Percentiles rank a stretch among this genome's conserved stretches.
These are phyloP conservation scores for Alosa alosa DNA, from an alignment of 2,113 vertebrate species.

Conservation along the genomic window DNA sequence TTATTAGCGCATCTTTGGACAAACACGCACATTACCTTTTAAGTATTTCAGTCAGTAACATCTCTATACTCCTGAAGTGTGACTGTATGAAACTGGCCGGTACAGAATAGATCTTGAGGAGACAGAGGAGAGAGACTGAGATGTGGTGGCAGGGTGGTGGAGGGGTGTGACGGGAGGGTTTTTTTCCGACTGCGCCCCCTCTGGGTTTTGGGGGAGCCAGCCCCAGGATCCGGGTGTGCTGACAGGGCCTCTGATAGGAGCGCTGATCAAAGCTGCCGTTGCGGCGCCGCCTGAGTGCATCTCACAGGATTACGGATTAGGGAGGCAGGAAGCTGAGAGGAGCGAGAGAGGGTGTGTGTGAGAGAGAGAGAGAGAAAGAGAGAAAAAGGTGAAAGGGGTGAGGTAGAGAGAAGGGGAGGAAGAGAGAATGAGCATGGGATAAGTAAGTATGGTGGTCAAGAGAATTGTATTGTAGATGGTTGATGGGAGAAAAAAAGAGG, in stretches of 20 bases:
- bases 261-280: constrained; percentile 74
- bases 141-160: background rate
- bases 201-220: constrained; percentile 60
- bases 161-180: constrained; percentile 59
- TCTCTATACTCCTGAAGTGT: background rate
- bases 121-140: background rate
- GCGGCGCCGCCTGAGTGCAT: constrained; percentile 73
- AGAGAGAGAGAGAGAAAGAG: constrained; percentile 53
- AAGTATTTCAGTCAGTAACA: background rate
- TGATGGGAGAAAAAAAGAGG: background rate
- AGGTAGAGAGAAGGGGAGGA: constrained; percentile 40
- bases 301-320: constrained; percentile 79
- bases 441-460: constrained; percentile 20
- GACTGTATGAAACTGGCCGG: background rate
- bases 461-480: constrained; percentile 29
- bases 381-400: too few species aligned
- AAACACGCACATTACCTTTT: too few species aligned
- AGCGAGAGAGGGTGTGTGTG: constrained; percentile 52
- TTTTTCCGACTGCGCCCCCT: constrained; percentile 23
- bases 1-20: too few species aligned
- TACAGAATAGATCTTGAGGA: background rate
- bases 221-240: constrained; percentile 67
- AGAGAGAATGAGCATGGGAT: constrained; percentile 41
- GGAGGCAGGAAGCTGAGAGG: constrained; percentile 66
- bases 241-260: constrained; percentile 72